Evolutionary conservation across 1,140 invertebrate genomes (phyloP), one percentile per base, ranked within the genome.

Genomic region (Orchestia grillus): DNA sequence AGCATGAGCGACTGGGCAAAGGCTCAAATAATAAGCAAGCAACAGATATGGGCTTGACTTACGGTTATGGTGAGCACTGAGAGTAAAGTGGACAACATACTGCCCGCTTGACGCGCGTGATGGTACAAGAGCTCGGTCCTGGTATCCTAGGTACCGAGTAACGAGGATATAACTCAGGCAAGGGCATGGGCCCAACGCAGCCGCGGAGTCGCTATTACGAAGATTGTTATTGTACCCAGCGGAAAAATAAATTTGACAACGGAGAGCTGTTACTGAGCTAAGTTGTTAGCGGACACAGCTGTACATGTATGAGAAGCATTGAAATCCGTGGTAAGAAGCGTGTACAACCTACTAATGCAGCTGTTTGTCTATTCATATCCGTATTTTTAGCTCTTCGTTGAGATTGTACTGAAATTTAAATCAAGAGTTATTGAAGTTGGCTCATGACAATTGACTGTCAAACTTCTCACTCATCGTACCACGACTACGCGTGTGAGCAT

Each of bases 1-100:
- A 90, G 88, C 92, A 94, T 94, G 92, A 94, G 43, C 11, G 92
- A 45, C 92, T 44, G 88, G 43, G 92, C 44, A 47, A 94, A 44
- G 92, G 36, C 44, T 94, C 92, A 94, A 94, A 45, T 94, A 94
- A 94, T 94, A 94, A 94, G 92, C 92, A 94, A 94, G 92, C 36
- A 45, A 94, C 92, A 94, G 92, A 94, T 94, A 94, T 47, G 92
- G 92, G 43, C 41, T 44, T 94, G 92, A 94, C 92, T 44, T 94
- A 94, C 92, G 92, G 92, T 94, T 94, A 94, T 94, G 92, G 92
- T 44, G 44, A n/a, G 92, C 36, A 40, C 44, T 40, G 43, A n/a
- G 92, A 94, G 92, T 94, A 94, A 94, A 94, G 43, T 94, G 92
- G 44, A 94, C 43, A 94, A 94, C 92, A 44, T 94, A 94, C 44